phyloP scores from a whole-genome alignment of 2,797 vertebrate species.

The Apogon talboti region DNA sequence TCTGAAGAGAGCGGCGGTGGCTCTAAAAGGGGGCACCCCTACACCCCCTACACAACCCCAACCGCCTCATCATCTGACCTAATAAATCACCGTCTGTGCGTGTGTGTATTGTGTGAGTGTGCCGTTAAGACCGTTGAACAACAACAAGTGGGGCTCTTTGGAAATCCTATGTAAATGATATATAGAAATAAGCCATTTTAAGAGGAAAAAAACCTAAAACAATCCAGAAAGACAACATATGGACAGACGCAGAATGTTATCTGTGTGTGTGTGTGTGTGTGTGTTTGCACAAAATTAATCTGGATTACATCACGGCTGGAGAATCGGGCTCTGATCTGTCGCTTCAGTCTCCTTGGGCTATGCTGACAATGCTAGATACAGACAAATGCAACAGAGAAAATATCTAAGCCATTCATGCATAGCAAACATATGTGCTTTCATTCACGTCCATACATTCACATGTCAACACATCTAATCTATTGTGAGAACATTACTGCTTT shows the following conservation, averaged over 20 bases:
- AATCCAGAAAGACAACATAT: not conserved
- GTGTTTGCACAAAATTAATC: slow-evolving; percentile 19
- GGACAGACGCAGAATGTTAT: not conserved
- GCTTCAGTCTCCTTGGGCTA: slow-evolving; percentile 28
- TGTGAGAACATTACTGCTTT: slow-evolving; percentile 64
- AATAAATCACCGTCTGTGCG: slow-evolving; percentile 56
- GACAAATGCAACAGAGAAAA: slow-evolving; percentile 9
- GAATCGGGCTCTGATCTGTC: slow-evolving; percentile 27
- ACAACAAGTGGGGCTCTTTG: not conserved
- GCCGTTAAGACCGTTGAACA: slow-evolving; percentile 35
- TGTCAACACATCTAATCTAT: slow-evolving; percentile 66
- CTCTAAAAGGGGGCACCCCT: slow-evolving; percentile 44
- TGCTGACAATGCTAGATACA: slow-evolving; percentile 11
- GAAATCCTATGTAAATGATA: not conserved
- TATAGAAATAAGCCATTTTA: not conserved
- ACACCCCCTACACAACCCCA: slow-evolving; percentile 31
- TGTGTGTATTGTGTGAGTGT: slow-evolving; percentile 23
- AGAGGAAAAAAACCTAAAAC: slow-evolving; percentile 1
- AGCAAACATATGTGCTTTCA: slow-evolving; percentile 22
- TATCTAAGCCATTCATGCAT: slow-evolving; percentile 1
- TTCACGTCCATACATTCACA: slow-evolving; percentile 46
- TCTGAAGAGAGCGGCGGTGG: slow-evolving; percentile 22
- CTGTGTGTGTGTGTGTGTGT: too few relatives aligned
- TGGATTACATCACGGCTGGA: slow-evolving; percentile 39
- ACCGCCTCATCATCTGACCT: slow-evolving; percentile 55